Conservation (phyloP, 2,888 invertebrate species). For the Seira sanloemensis region DNA sequence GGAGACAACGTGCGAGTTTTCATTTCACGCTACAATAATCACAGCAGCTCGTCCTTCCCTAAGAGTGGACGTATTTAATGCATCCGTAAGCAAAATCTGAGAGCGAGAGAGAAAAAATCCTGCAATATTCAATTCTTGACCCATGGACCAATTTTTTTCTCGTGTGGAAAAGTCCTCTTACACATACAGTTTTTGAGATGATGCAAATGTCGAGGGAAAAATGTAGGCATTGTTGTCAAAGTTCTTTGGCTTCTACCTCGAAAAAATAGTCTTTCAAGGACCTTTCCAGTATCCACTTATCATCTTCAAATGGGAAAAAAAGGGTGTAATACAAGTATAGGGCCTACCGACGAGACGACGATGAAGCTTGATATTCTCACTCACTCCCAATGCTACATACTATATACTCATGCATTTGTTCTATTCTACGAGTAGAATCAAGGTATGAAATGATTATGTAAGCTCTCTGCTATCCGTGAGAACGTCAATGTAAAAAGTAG, state of each 20-base stretch:
- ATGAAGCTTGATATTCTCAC: too few relatives aligned
- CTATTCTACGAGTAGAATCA: too few relatives aligned
- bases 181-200: not conserved
- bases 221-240: constrained; percentile 35
- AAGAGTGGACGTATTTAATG: too few relatives aligned
- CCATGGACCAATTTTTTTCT: not conserved
- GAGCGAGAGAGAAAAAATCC: not conserved
- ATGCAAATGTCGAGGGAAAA: not conserved
- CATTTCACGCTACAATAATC: not conserved
- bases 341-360: too few relatives aligned
- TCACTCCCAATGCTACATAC: too few relatives aligned
- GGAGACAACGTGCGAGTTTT: constrained; percentile 22
- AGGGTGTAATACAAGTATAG: too few relatives aligned
- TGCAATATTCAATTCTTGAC: not conserved
- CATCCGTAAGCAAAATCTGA: not conserved
- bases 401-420: too few relatives aligned
- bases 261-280: constrained; percentile 50
- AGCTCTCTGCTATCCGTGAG: too few relatives aligned
- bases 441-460: too few relatives aligned
- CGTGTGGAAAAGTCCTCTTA: too few relatives aligned
- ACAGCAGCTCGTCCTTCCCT: not conserved
- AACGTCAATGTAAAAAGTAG: too few relatives aligned
- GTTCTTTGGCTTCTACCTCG: constrained; percentile 52
- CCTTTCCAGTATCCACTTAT: constrained; percentile 19
- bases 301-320: too few relatives aligned